A percentile compares a stretch with the other conserved stretches of the same genome.
Evolutionary conservation across 2,797 vertebrate genomes (phyloP).

Genomic region (Lindbergichthys nudifrons): DNA sequence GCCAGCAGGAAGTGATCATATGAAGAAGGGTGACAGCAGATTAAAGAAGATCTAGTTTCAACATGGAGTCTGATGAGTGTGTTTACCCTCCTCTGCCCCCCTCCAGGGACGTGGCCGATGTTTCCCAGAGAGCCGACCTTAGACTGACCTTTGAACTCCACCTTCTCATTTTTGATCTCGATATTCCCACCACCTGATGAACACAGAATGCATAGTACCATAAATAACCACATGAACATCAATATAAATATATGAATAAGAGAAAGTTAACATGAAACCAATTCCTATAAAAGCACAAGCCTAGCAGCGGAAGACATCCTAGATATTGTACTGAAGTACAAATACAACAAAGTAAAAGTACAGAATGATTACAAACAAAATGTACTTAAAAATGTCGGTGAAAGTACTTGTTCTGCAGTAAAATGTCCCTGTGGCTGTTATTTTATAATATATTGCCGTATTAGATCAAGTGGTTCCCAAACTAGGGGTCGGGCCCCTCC

Average conservation of each 20-base stretch:
- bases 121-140: slow-evolving; percentile 96
- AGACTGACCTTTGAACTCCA: slow-evolving; percentile 96
- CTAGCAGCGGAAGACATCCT: too few species aligned
- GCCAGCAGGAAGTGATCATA: background rate
- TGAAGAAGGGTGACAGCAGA: background rate
- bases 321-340: too few species aligned
- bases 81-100: slow-evolving; percentile 91
- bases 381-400: background rate
- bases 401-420: background rate
- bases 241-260: background rate
- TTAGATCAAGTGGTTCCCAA: too few species aligned
- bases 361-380: background rate
- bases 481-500: too few species aligned
- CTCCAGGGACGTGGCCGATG: slow-evolving; percentile 93
- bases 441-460: too few species aligned
- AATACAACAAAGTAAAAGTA: background rate
- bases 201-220: background rate
- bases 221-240: background rate
- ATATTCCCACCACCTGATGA: slow-evolving; percentile 92
- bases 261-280: background rate
- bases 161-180: slow-evolving; percentile 96
- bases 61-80: background rate
- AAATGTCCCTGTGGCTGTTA: too few species aligned
- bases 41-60: background rate
- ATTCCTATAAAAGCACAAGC: background rate